phyloP scores from a whole-genome alignment of 2,888 invertebrate species.

The Cephus pulcher region DNA sequence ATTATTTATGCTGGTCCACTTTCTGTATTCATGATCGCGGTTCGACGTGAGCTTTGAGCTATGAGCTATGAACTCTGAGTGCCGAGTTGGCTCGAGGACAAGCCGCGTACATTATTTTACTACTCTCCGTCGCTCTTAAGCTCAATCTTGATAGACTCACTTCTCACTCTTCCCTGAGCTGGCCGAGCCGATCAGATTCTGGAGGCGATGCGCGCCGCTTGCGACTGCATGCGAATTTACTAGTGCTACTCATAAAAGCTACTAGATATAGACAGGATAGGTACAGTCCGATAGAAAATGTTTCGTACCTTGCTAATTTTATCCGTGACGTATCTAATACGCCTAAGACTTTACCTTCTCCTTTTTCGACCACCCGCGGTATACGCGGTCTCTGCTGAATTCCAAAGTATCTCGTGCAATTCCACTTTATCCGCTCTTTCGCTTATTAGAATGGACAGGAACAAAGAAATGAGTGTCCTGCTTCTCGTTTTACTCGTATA shows the following conservation, averaged over 20 bases:
- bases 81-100: neutral
- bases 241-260: slow-evolving; percentile 24
- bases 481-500: too few relatives aligned
- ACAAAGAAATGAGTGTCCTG: too few relatives aligned
- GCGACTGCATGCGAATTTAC: slow-evolving; percentile 26
- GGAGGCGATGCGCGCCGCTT: slow-evolving; percentile 7
- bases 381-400: neutral
- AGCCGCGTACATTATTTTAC: neutral
- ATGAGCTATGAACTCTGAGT: neutral
- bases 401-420: neutral
- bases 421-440: too few relatives aligned
- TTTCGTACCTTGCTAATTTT: neutral
- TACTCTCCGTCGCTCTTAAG: neutral
- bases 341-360: neutral
- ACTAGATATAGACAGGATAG: slow-evolving; percentile 6
- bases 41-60: neutral
- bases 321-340: neutral
- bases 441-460: too few relatives aligned
- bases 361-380: neutral
- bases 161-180: neutral
- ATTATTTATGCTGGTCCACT: neutral
- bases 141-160: neutral
- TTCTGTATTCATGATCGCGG: neutral
- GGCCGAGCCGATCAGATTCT: neutral
- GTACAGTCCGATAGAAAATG: slow-evolving; percentile 6